Evolutionary conservation across 2,797 vertebrate genomes (phyloP).

Genomic region (Gila robusta): DNA sequence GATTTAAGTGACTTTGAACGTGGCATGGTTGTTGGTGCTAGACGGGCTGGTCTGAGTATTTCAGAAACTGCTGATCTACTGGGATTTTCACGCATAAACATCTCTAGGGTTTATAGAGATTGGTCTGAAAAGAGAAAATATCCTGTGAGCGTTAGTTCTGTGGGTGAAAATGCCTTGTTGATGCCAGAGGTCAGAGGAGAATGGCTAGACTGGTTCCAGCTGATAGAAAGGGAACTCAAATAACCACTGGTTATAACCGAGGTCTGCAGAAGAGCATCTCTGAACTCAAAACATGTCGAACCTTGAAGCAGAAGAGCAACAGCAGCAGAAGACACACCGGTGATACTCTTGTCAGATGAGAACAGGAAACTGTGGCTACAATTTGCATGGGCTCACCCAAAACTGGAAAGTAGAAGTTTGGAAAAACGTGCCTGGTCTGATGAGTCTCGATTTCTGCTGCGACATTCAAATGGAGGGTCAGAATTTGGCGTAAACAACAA

Average conservation of each 20-base stretch:
- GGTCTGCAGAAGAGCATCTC: too few relatives aligned
- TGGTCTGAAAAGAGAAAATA: background rate
- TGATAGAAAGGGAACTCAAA: too few relatives aligned
- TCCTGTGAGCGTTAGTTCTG: too few relatives aligned
- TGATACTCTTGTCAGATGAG: background rate
- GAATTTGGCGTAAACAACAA: constrained; percentile 60
- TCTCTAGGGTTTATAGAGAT: background rate
- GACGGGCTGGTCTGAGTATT: background rate
- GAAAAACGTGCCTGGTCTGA: background rate
- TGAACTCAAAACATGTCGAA: too few relatives aligned
- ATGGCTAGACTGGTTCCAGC: constrained; percentile 7
- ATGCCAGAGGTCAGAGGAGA: constrained; percentile 57
- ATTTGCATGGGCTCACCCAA: background rate
- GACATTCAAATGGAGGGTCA: constrained; percentile 4
- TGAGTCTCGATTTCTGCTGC: background rate
- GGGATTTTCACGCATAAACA: background rate
- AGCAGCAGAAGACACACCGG: too few relatives aligned
- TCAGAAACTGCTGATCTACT: background rate
- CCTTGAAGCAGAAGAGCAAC: too few relatives aligned
- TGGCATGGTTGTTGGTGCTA: background rate
- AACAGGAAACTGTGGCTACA: background rate
- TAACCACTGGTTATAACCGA: too few relatives aligned
- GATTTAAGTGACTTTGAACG: background rate
- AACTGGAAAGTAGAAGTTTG: background rate
- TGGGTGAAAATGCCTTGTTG: constrained; percentile 14